Evolutionary conservation across 2,797 vertebrate genomes (phyloP).

Genomic region (Myotis pilosus): DNA sequence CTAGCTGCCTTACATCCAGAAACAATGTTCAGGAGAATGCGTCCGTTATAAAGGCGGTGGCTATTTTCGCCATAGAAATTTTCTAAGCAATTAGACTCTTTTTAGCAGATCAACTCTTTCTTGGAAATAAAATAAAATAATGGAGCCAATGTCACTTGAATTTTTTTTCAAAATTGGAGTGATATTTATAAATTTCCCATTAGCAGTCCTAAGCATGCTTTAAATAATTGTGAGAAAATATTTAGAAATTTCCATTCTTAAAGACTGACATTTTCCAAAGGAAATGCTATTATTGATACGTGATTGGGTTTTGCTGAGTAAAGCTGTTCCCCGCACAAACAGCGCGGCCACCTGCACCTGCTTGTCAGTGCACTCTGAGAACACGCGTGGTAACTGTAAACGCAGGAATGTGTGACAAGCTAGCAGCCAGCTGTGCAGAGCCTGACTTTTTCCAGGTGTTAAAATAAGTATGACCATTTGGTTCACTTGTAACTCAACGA

Average conservation of each 20-base stretch:
- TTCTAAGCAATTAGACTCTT: not conserved
- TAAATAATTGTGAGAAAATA: slow-evolving; percentile 40
- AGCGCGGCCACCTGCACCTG: slow-evolving; percentile 91
- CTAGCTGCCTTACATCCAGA: not conserved
- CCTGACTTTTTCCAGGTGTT: slow-evolving; percentile 87
- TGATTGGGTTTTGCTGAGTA: slow-evolving; percentile 85
- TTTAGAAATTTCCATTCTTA: slow-evolving; percentile 57
- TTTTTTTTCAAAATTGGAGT: not conserved
- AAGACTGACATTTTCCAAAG: slow-evolving; percentile 66
- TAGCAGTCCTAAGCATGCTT: not conserved
- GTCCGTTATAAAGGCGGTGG: not conserved
- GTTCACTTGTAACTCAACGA: slow-evolving; percentile 79
- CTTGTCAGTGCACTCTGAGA: slow-evolving; percentile 88
- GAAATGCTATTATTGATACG: slow-evolving; percentile 81
- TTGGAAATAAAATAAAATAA: not conserved
- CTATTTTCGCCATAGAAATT: not conserved
- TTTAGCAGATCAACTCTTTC: slow-evolving; percentile 34
- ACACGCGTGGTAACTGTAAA: slow-evolving; percentile 91
- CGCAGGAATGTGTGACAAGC: slow-evolving; percentile 92
- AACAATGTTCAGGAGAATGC: slow-evolving; percentile 10
- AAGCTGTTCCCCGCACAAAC: slow-evolving; percentile 84
- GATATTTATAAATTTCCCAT: slow-evolving; percentile 22
- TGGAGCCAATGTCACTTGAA: not conserved
- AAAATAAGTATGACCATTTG: slow-evolving; percentile 84
- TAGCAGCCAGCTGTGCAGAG: slow-evolving; percentile 86